phyloP scores from a whole-genome alignment of 2,888 invertebrate species.

The Xylota segnis region DNA sequence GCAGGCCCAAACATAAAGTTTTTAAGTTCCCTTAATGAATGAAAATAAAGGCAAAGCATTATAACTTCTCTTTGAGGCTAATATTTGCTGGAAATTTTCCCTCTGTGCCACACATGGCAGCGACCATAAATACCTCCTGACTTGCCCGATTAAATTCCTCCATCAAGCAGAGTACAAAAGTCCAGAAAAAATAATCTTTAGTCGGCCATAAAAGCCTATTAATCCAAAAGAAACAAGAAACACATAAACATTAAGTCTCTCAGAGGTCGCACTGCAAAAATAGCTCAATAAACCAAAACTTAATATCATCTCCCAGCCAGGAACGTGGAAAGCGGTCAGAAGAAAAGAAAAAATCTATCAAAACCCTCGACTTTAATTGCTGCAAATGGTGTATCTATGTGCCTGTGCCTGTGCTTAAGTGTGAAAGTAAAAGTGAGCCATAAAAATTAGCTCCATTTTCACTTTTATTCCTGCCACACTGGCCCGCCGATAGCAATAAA shows the following conservation, averaged over 20 bases:
- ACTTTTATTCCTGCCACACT: conserved; percentile 35
- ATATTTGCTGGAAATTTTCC: too few relatives aligned
- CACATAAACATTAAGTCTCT: neutral
- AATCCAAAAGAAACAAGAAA: neutral
- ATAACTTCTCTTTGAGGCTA: too few relatives aligned
- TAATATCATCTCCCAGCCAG: neutral
- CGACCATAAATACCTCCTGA: neutral
- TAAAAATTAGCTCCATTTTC: conserved; percentile 40
- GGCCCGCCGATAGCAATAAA: conserved; percentile 51
- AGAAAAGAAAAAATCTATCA: neutral
- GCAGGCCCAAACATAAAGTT: too few relatives aligned
- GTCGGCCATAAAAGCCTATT: neutral
- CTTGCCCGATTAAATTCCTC: neutral
- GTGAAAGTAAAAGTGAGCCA: conserved; percentile 38
- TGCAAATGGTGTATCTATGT: too few relatives aligned
- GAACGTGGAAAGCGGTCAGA: neutral
- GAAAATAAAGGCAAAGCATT: too few relatives aligned
- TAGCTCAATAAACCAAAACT: conserved; percentile 6
- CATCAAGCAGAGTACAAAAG: neutral
- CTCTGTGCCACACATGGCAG: neutral
- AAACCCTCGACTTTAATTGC: conserved; percentile 12
- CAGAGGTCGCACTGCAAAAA: neutral
- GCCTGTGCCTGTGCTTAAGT: neutral
- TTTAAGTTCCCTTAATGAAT: too few relatives aligned
- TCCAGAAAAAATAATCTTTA: neutral